phyloP scores from a whole-genome alignment of 2,113 vertebrate species.

The Amphiprion percula region DNA sequence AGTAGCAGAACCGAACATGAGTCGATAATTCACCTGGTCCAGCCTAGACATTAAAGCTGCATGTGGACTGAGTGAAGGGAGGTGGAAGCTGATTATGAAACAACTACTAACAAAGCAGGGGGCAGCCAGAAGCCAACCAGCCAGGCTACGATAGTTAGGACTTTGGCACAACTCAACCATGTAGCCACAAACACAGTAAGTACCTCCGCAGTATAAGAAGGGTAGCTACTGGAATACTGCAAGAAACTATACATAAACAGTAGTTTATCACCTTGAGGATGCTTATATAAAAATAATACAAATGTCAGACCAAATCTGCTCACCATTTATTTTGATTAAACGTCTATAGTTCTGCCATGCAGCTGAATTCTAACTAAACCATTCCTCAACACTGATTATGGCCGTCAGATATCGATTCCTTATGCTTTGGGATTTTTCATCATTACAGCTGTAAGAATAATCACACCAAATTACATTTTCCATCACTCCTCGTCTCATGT shows the following conservation, averaged over 20 bases:
- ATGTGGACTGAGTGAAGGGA: slow-evolving; percentile 41
- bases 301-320: not conserved
- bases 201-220: not conserved
- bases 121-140: slow-evolving; percentile 78
- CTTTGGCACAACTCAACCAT: slow-evolving; percentile 44
- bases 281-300: not conserved
- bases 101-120: slow-evolving; percentile 64
- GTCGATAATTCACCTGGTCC: not conserved
- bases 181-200: slow-evolving; percentile 19
- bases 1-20: slow-evolving; percentile 34
- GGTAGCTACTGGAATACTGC: not conserved
- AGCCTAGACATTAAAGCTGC: not conserved
- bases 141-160: slow-evolving; percentile 56
- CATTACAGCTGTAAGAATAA: slow-evolving; percentile 16
- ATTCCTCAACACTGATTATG: slow-evolving; percentile 25
- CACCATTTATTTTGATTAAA: slow-evolving; percentile 30
- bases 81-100: slow-evolving; percentile 59
- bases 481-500: slow-evolving; percentile 31
- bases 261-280: not conserved
- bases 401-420: slow-evolving; percentile 30
- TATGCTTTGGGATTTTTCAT: slow-evolving; percentile 42
- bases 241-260: not conserved
- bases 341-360: not conserved
- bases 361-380: slow-evolving; percentile 22
- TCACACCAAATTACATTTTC: slow-evolving; percentile 31